Evolutionary conservation across 2,888 invertebrate species (phyloP), one percentile per base, ranked within the genome.

Genomic region (Nemoura dubitans): DNA sequence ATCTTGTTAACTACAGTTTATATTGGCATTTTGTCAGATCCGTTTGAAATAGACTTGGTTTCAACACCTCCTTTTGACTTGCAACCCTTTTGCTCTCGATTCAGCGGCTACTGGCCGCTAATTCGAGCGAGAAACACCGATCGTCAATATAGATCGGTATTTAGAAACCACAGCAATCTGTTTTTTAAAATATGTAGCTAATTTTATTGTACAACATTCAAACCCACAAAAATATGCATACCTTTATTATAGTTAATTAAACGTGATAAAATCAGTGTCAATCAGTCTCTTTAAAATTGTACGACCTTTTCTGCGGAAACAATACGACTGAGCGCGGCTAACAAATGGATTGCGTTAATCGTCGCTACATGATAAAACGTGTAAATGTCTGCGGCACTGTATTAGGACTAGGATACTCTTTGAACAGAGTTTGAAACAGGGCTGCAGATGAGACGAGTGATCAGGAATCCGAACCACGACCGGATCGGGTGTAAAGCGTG

Each of bases 211-310:
- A 81, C 81, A 83, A 83, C 83, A 83, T 83, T 83, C 83, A 83
- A 82, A 83, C 83, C 36, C 83, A 83, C 83, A 83, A 83, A 83
- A 36, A 83, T 83, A 83, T 83, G 83, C 83, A 83, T n/a, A 42
- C 83, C 25, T 83, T 83, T 81, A 81, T 29, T 81, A 29, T 29
- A 30, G 29, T 81, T 29, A 81, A n/a, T 30, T 30, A 30, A 81
- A 81, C 30, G 27, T 28, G n/a, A 27, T 81, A 27, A 27, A 30
- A 81, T 59, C 27, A 81, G 81, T 81, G 81, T 81, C 81, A 21
- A 21, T 81, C 81, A 81, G 81, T 81, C 81, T 81, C 81, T 81
- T 81, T 28, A 59, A 59, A 59, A 59, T 28, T 81, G 81, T 81
- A 30, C 29, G 29, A 81, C 81, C 81, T 30, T 81, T 81, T 81